These are phyloP conservation scores for Falco concolor DNA, from an alignment of 2,797 vertebrate genomes.

Conservation along the genomic window DNA sequence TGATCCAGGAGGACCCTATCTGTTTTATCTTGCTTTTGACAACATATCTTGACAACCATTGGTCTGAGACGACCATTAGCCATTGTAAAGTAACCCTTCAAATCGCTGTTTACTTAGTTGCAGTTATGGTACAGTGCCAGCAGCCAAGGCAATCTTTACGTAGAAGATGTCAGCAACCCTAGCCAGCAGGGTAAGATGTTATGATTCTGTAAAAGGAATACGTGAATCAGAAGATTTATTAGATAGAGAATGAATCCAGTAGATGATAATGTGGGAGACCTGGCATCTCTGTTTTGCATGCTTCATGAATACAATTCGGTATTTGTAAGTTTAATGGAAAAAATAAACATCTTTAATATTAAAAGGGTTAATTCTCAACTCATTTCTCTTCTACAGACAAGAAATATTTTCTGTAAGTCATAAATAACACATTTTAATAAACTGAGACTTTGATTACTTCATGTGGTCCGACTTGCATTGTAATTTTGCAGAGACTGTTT, in stretches of 20 bases:
- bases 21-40: background rate
- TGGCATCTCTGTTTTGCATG: constrained; percentile 13
- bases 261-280: constrained; percentile 12
- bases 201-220: background rate
- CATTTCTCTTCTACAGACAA: constrained; percentile 55
- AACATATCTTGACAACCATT: background rate
- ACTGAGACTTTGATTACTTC: constrained; percentile 69
- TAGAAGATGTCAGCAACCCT: background rate
- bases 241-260: background rate
- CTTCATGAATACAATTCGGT: constrained; percentile 34
- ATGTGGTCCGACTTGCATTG: constrained; percentile 64
- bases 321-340: background rate
- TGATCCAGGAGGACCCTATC: background rate
- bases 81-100: background rate
- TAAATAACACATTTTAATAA: constrained; percentile 75
- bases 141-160: background rate
- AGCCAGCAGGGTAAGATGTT: background rate
- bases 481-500: constrained; percentile 60
- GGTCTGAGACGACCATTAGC: background rate
- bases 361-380: constrained; percentile 68
- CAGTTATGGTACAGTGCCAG: background rate
- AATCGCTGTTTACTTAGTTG: background rate
- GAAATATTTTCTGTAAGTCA: constrained; percentile 70
- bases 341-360: constrained; percentile 39
- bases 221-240: constrained; percentile 42